These are phyloP conservation scores for Daphoenositta chrysoptera DNA, from an alignment of 2,113 vertebrate genomes.

Conservation along the genomic window DNA sequence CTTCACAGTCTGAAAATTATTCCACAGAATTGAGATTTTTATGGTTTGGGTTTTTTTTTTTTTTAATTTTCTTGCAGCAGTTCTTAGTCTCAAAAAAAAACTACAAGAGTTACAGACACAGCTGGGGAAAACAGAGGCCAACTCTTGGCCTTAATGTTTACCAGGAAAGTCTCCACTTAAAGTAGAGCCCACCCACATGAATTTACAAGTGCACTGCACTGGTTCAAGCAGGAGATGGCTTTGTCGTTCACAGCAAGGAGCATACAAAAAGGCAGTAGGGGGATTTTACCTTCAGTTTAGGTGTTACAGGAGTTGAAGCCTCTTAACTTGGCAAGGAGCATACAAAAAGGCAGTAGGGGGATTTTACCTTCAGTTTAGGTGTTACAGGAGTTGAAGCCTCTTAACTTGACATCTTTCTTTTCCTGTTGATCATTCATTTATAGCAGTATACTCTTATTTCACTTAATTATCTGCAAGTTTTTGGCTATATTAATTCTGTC, in stretches of 20 bases:
- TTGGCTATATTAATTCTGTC: not conserved
- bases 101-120: not conserved
- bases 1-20: not conserved
- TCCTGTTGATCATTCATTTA: not conserved
- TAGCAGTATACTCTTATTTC: not conserved
- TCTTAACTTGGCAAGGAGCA: not conserved
- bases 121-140: not conserved
- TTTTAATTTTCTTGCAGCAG: not conserved
- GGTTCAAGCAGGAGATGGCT: not conserved
- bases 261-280: not conserved
- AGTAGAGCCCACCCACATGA: not conserved
- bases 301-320: not conserved
- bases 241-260: not conserved
- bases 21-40: not conserved
- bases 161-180: not conserved
- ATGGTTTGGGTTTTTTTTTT: not conserved
- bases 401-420: not conserved
- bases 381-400: not conserved
- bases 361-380: conserved; percentile 20
- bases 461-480: not conserved
- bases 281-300: conserved; percentile 16
- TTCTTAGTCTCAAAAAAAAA: not conserved
- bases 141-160: not conserved
- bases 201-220: not conserved
- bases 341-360: not conserved